phyloP scores from a whole-genome alignment of 2,113 vertebrate species.

The Pongo pygmaeus region DNA sequence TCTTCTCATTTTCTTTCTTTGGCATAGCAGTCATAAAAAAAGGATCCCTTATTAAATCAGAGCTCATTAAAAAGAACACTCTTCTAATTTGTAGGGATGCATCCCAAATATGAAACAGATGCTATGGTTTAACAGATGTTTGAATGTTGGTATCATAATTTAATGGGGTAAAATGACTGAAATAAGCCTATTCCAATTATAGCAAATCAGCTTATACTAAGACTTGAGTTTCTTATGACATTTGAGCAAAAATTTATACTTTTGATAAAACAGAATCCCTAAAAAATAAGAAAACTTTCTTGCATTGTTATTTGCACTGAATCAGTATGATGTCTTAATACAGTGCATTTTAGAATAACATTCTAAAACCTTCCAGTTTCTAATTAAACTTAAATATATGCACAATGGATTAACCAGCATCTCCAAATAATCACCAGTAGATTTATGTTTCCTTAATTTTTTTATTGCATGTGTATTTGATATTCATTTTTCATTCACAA shows the following conservation, averaged over 20 bases:
- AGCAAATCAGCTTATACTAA: slow-evolving; percentile 65
- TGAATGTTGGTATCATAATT: slow-evolving; percentile 67
- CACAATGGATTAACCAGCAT: slow-evolving; percentile 26
- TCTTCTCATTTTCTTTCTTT: slow-evolving; percentile 66
- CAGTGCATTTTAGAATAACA: slow-evolving; percentile 26
- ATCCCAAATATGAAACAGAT: slow-evolving; percentile 77
- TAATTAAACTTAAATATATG: slow-evolving; percentile 47
- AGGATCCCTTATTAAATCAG: slow-evolving; percentile 68
- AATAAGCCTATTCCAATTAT: slow-evolving; percentile 70
- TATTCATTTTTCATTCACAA: slow-evolving; percentile 37
- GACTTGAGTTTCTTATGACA: slow-evolving; percentile 52
- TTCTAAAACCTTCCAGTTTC: slow-evolving; percentile 15
- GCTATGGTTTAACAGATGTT: slow-evolving; percentile 74
- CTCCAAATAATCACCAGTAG: slow-evolving; percentile 33
- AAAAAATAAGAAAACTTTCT: slow-evolving; percentile 45
- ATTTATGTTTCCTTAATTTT: not conserved
- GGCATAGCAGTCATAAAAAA: slow-evolving; percentile 49
- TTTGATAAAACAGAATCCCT: slow-evolving; percentile 47
- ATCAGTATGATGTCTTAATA: slow-evolving; percentile 39
- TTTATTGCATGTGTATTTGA: not conserved
- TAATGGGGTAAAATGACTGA: slow-evolving; percentile 69
- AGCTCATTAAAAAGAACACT: slow-evolving; percentile 72
- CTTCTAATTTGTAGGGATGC: slow-evolving; percentile 74
- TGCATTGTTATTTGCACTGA: slow-evolving; percentile 46
- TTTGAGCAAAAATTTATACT: slow-evolving; percentile 65